Base-by-base conservation (phyloP, 2,888 invertebrate genomes). In the Chydorus sphaericus region DNA sequence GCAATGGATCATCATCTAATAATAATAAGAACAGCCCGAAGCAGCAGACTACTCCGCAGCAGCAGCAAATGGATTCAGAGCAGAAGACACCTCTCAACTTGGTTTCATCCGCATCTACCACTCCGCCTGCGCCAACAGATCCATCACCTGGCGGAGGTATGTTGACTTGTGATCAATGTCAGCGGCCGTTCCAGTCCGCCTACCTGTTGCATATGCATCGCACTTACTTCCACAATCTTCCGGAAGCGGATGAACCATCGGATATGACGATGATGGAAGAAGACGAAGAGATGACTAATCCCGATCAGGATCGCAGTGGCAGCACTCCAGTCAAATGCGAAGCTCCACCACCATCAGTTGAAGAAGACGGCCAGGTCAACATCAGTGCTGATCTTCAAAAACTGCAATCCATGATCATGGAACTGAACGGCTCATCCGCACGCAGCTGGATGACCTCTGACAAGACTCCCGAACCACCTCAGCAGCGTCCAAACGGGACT, bases 381-480 rank as follows among this genome's bases (percentile, higher is more conserved):
- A 83, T 88, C 54, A 86, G 85, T 62, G 86, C 89, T 68, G 89
- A 90, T 68, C 73, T 91, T 14, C 84, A 88, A 61, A 89, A 90
- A 68, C 70, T 91, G 57, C 90, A 91, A 70, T 86, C 86, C 20
- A 93, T 89, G 90, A 86, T 87, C 64, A 79, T 84, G 64, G 91
- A 86, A 70, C 73, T 89, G 65, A 93, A 87, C 70, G 88, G 85
- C 62, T 49, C 62, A 58, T 61, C 18, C 18, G 28, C 31, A 28
- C 11, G 59, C 59, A 11, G 54, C 38, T 62, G 62, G 62, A 62
- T 60, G 55, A 60, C 61, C 37, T 60, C 61, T 3, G 38, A 57
- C 20, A 56, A 58, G 20, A 53, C 58, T 20, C 55, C 56, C 16
- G 55, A 54, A 33, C 55, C 57, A 23, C 59, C 59, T 23, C 57